phyloP scores from a whole-genome alignment of 2,113 vertebrate species.

The Stegastes partitus region DNA sequence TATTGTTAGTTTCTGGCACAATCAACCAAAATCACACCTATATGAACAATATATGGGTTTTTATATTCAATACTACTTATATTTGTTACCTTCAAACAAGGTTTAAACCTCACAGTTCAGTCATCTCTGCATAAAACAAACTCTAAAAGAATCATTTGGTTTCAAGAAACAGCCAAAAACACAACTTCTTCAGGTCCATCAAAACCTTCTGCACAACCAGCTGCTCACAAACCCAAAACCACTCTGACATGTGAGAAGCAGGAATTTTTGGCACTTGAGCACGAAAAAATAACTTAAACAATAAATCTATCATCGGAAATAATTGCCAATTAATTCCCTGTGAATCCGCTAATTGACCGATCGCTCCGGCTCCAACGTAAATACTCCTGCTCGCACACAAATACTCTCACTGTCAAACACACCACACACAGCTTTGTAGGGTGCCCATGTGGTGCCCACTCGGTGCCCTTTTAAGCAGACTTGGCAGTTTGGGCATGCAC shows the following conservation, averaged over 20 bases:
- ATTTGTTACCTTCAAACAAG: not conserved
- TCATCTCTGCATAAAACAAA: not conserved
- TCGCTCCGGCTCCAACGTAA: not conserved
- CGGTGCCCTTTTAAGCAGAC: constrained; percentile 60
- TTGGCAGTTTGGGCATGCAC: constrained; percentile 60
- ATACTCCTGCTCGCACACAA: constrained; percentile 12
- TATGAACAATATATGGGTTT: not conserved
- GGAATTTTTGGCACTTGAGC: not conserved
- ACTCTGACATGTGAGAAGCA: not conserved
- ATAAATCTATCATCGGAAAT: not conserved
- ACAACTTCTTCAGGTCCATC: not conserved
- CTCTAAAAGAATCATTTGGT: not conserved
- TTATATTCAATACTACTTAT: not conserved
- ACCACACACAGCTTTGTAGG: constrained; percentile 22
- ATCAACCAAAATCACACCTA: no score
- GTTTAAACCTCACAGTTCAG: not conserved
- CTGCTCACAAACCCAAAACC: no score
- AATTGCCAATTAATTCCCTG: not conserved
- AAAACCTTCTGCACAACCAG: no score
- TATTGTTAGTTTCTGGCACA: no score
- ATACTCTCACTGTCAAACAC: not conserved
- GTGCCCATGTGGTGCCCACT: constrained; percentile 45
- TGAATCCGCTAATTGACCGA: not conserved
- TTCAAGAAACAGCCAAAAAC: not conserved
- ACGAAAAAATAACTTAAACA: not conserved